phyloP scores from a whole-genome alignment of 2,797 vertebrate species.

The Tapera naevia region DNA sequence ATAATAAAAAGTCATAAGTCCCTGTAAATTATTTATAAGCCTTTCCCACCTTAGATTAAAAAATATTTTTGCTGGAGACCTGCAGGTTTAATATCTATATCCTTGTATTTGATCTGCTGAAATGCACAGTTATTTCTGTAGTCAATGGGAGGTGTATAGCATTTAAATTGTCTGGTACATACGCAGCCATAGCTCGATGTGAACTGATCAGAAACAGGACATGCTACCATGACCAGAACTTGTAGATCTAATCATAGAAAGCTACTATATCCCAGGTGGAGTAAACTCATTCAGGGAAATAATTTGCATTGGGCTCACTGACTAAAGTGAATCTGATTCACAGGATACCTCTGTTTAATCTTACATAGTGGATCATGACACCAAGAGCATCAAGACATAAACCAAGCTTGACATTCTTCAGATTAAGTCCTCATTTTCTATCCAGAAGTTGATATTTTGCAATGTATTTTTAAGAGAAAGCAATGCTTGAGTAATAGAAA shows the following conservation, averaged over 20 bases:
- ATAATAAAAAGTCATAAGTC: slow-evolving; percentile 44
- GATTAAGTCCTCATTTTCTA: slow-evolving; percentile 64
- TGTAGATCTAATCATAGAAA: slow-evolving; percentile 11
- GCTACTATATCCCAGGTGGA: slow-evolving; percentile 5
- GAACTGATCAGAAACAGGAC: background rate
- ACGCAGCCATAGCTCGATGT: background rate
- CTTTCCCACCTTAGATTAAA: slow-evolving; percentile 34
- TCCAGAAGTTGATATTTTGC: slow-evolving; percentile 55
- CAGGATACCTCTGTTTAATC: slow-evolving; percentile 46
- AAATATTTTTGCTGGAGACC: background rate
- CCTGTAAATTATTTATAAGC: slow-evolving; percentile 54
- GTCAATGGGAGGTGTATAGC: background rate
- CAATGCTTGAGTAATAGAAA: slow-evolving; percentile 13
- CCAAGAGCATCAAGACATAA: slow-evolving; percentile 29
- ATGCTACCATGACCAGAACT: background rate
- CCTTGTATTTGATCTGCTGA: slow-evolving; percentile 34
- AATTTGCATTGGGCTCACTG: background rate
- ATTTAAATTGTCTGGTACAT: background rate
- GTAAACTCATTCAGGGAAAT: slow-evolving; percentile 42
- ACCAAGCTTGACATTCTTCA: slow-evolving; percentile 51
- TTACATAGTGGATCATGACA: slow-evolving; percentile 46
- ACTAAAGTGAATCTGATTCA: slow-evolving; percentile 30
- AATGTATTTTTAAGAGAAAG: slow-evolving; percentile 28
- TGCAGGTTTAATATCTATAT: slow-evolving; percentile 18
- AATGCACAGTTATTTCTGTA: background rate